Percentiles rank a stretch among this genome's conserved stretches.
Conservation (phyloP, 2,113 vertebrate genomes). For the Oreocharis arfaki region DNA sequence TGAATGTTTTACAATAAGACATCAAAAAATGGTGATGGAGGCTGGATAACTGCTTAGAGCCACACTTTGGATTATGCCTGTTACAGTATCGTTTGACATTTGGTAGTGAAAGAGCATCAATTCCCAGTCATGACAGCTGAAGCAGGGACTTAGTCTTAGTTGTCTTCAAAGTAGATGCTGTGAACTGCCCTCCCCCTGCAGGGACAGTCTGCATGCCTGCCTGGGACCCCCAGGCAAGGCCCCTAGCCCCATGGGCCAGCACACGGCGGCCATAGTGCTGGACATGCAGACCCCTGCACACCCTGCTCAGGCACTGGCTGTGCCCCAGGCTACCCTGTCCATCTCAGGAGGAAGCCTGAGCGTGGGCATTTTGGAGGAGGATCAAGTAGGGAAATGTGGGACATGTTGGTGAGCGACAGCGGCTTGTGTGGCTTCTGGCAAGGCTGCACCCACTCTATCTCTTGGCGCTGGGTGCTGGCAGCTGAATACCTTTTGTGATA, state of each 20-base stretch:
- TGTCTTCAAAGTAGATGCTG: background rate
- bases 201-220: background rate
- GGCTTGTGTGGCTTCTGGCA: background rate
- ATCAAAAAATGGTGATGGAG: background rate
- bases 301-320: background rate
- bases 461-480: background rate
- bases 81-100: background rate
- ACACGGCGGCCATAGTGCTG: rapidly evolving
- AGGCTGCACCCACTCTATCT: background rate
- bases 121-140: background rate
- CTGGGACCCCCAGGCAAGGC: background rate
- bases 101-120: background rate
- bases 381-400: background rate
- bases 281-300: background rate
- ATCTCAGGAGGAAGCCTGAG: background rate
- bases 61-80: background rate
- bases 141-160: background rate
- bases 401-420: background rate
- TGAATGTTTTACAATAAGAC: background rate
- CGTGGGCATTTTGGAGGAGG: background rate
- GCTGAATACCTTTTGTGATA: background rate
- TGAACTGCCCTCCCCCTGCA: background rate
- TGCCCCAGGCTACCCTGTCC: background rate
- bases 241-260: background rate
- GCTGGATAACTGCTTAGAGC: background rate